Evolutionary conservation across 2,888 invertebrate species (phyloP).

Genomic region (Chaetoderma sp.): DNA sequence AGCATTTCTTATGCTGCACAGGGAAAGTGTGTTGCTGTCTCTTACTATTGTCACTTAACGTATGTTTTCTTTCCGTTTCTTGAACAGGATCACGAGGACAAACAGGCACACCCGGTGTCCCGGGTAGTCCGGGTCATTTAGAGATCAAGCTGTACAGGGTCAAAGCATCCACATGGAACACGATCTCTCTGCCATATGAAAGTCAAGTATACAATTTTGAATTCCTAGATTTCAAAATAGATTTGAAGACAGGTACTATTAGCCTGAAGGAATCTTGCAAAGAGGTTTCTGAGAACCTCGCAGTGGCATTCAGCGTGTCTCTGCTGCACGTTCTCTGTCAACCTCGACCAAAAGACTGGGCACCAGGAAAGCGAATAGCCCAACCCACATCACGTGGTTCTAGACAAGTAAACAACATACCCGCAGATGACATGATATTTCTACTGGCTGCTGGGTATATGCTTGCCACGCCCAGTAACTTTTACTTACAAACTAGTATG

Average conservation of each 20-base stretch:
- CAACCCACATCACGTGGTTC: slow-evolving; percentile 27
- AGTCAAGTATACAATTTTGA: too few species aligned
- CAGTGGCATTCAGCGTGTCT: slow-evolving; percentile 70
- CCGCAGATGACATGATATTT: slow-evolving; percentile 62
- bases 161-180: slow-evolving; percentile 36
- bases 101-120: slow-evolving; percentile 55
- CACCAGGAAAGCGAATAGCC: slow-evolving; percentile 40
- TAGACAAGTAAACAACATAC: slow-evolving; percentile 45
- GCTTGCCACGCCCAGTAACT: slow-evolving; percentile 63
- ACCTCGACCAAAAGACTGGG: slow-evolving; percentile 64
- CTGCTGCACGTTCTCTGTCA: slow-evolving; percentile 72
- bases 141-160: slow-evolving; percentile 54
- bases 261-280: too few species aligned
- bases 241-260: too few species aligned
- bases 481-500: slow-evolving; percentile 57
- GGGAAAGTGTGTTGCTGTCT: too few species aligned
- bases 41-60: too few species aligned
- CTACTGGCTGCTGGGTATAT: slow-evolving; percentile 71
- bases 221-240: too few species aligned
- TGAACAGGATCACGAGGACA: too few species aligned
- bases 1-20: too few species aligned
- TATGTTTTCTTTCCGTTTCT: too few species aligned
- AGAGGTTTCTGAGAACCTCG: slow-evolving; percentile 70
- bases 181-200: slow-evolving; percentile 41
- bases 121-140: slow-evolving; percentile 63